Evolutionary conservation across 2,888 invertebrate genomes (phyloP), one percentile per base, ranked within the genome.

Genomic region (Tuberolachnus salignus): DNA sequence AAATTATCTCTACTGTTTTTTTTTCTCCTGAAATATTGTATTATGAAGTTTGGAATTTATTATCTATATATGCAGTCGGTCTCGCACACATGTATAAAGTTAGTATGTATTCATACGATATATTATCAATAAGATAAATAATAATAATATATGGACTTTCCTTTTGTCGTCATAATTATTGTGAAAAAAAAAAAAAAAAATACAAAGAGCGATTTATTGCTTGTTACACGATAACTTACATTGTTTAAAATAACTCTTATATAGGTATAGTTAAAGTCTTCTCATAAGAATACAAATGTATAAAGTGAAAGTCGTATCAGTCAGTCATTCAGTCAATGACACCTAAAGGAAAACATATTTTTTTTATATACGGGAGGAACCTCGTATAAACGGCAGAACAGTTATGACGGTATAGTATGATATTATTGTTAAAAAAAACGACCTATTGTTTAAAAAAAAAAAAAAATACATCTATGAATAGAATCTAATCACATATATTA

Each of bases 191-290:
- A 51, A 49, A 49, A 13, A 49, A 55, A 74, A 57, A 57, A 66
- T 26, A 75, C 75, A 75, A 75, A 66, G 75, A 75, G 64, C 57
- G 67, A 67, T 75, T 67, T 34, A 34, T 34, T 34, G 34, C 34
- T 34, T 6, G 6, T 6, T 4, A 34, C 34, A 67, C 34, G 3
- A 26, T 1, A 75, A 67, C 55, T 67, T 26, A 57, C 57, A 75
- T 75, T 75, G 75, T 75, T 75, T 75, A 46, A 75, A 75, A 67
- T 67, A 57, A 26, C 75, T 44, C 44, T 74, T 42, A 34, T 34
- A 34, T 34, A 34, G 3, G 6, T 34, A 34, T 34, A 46, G 71
- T 23, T 64, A 9, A 57, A 75, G 66, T 75, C 66, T 75, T 66
- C 57, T 10, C 19, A n/a, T 34, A 34, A 67, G 75, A 67, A 75